A percentile compares a stretch with the other conserved stretches of the same genome.
phyloP scores from a whole-genome alignment of 2,888 invertebrate species.

The Heteropelma amictum region DNA sequence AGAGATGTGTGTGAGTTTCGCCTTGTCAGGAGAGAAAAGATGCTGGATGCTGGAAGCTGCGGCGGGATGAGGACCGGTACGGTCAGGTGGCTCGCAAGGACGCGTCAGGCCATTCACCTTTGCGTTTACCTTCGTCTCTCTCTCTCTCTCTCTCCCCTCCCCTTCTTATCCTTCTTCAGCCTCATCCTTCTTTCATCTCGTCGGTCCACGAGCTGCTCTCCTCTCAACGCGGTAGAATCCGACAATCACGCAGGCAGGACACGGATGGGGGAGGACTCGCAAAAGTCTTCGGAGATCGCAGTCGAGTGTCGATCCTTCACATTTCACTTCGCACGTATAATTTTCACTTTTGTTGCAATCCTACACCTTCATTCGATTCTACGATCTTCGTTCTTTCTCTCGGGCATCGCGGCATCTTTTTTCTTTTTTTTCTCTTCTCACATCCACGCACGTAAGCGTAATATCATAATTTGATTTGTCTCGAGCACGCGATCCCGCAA shows the following conservation, averaged over 20 bases:
- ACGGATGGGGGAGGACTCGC: no score
- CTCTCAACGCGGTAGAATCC: conserved; percentile 32
- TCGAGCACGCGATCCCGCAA: no score
- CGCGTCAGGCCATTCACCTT: conserved; percentile 77
- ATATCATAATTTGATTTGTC: conserved; percentile 47
- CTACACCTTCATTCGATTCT: background rate
- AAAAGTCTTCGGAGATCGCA: conserved; percentile 26
- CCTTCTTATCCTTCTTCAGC: conserved; percentile 21
- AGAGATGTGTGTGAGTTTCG: conserved; percentile 37
- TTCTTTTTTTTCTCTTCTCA: no score
- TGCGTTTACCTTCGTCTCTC: conserved; percentile 50
- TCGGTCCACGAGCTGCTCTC: conserved; percentile 19
- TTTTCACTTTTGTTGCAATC: background rate
- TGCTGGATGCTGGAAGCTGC: conserved; percentile 72
- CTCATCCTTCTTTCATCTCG: background rate
- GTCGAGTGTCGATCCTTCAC: conserved; percentile 32
- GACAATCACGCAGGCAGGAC: conserved; percentile 13
- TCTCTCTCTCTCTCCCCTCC: conserved; percentile 20
- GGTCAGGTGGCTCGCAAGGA: conserved; percentile 77
- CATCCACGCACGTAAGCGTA: background rate
- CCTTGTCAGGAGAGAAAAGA: conserved; percentile 61
- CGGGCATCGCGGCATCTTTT: background rate
- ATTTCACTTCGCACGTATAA: conserved; percentile 3
- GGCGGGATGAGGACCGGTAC: conserved; percentile 75
- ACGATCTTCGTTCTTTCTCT: background rate